Conservation (phyloP, 2,888 invertebrate species). For the Crematogaster levior region DNA sequence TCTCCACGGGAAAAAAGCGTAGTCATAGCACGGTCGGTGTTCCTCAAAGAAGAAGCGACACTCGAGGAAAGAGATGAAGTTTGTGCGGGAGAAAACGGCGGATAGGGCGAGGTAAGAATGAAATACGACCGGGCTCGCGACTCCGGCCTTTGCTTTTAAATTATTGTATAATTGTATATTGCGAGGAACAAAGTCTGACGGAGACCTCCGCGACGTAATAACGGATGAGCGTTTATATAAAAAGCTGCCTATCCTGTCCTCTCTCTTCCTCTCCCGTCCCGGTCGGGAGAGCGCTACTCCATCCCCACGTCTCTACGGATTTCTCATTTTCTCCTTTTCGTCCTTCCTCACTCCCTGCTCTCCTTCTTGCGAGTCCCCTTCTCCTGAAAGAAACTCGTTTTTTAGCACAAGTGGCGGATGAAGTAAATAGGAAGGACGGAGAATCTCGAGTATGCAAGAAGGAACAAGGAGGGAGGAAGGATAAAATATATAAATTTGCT, state of each 20-base stretch:
- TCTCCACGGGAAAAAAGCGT: not conserved
- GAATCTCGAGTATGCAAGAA: constrained; percentile 42
- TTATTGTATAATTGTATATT: constrained; percentile 83
- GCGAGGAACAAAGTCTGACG: constrained; percentile 76
- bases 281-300: constrained; percentile 32
- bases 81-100: constrained; percentile 56
- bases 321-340: constrained; percentile 62
- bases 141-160: constrained; percentile 77
- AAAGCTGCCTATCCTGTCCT: constrained; percentile 61
- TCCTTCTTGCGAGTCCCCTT: not conserved
- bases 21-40: constrained; percentile 21
- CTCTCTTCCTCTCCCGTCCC: constrained; percentile 23
- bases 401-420: constrained; percentile 56
- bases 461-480: constrained; percentile 2
- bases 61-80: constrained; percentile 58
- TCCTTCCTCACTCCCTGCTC: constrained; percentile 1
- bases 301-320: constrained; percentile 51
- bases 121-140: constrained; percentile 70
- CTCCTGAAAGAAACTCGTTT: constrained; percentile 49
- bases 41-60: constrained; percentile 34
- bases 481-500: constrained; percentile 75
- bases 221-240: constrained; percentile 78
- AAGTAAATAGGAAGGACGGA: constrained; percentile 59
- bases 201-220: constrained; percentile 78
- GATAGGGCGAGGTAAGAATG: constrained; percentile 63